phyloP scores from a whole-genome alignment of 2,113 vertebrate genomes.

The Eretmodus cyanostictus region DNA sequence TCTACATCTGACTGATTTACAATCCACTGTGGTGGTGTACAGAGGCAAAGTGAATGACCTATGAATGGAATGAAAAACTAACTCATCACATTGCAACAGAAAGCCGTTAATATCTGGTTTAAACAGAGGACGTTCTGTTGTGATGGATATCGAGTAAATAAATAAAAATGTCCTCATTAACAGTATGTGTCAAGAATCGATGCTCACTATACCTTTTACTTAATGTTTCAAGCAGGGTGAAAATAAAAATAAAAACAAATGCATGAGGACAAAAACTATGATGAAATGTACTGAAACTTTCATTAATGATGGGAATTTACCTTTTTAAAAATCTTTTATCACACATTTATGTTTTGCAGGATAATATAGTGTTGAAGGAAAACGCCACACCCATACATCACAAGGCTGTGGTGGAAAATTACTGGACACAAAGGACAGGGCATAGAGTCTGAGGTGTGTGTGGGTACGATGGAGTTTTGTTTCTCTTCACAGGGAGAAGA shows the following conservation, averaged over 20 bases:
- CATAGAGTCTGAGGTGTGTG: background rate
- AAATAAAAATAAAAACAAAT: background rate
- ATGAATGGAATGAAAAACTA: background rate
- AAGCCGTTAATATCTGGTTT: background rate
- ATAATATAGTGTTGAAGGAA: background rate
- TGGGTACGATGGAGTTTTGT: background rate
- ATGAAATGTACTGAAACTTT: background rate
- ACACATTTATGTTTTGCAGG: background rate
- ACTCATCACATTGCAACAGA: background rate
- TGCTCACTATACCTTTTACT: background rate
- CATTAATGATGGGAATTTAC: background rate
- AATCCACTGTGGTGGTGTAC: background rate
- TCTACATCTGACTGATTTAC: background rate
- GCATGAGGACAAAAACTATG: background rate
- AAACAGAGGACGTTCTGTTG: background rate
- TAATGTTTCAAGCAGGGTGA: background rate
- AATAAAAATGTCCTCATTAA: background rate
- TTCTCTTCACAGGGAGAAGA: background rate
- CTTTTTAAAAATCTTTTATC: background rate
- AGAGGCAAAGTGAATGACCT: background rate
- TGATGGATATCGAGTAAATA: background rate
- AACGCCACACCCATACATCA: background rate
- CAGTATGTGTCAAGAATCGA: background rate
- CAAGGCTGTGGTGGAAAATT: background rate
- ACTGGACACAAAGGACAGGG: background rate